Percentiles rank a stretch among this genome's conserved stretches.
Evolutionary conservation across 2,113 vertebrate genomes (phyloP).

Genomic region (Varanus salvator): DNA sequence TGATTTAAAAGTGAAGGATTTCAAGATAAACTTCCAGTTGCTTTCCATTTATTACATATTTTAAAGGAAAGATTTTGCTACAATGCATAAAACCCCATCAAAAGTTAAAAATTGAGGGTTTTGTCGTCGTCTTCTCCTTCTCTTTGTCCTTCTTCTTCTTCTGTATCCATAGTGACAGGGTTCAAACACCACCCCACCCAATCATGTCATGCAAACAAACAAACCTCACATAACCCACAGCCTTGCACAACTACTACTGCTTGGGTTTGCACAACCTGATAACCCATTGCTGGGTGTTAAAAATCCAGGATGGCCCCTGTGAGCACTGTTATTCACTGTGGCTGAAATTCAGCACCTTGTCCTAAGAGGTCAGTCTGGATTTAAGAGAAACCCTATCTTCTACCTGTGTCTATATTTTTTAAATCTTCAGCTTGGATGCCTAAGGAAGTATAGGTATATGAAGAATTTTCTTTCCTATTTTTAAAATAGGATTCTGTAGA

Average conservation of each 20-base stretch:
- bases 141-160: neutral
- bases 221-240: no score
- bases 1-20: neutral
- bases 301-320: no score
- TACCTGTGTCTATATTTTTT: neutral
- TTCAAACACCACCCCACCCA: no score
- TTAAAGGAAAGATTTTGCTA: neutral
- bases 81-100: neutral
- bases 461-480: neutral
- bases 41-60: neutral
- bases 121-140: no score
- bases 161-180: neutral
- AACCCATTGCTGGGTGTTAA: no score
- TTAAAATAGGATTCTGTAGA: neutral
- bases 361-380: neutral
- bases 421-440: neutral
- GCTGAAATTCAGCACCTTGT: no score
- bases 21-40: neutral
- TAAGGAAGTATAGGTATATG: neutral
- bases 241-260: no score
- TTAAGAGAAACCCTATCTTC: neutral
- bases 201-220: no score
- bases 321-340: no score
- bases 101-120: neutral
- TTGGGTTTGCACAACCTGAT: no score